phyloP scores from a whole-genome alignment of 2,113 vertebrate genomes.

The Charadrius vociferus region DNA sequence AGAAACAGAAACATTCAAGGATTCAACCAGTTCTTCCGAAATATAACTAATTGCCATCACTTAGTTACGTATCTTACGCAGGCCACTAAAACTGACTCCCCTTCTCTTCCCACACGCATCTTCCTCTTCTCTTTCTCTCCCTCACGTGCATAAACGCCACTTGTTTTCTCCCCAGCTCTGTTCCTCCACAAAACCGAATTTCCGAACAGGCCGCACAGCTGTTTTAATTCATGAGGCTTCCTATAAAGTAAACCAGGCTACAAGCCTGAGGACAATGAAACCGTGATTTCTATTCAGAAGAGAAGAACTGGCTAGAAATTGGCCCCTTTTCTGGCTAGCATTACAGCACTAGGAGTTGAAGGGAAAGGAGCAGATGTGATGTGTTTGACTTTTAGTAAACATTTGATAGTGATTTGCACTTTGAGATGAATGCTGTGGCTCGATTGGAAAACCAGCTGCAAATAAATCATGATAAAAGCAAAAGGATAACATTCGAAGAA shows the following conservation, averaged over 20 bases:
- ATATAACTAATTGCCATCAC: not conserved
- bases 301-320: conserved; percentile 35
- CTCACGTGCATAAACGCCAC: not conserved
- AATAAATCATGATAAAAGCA: conserved; percentile 39
- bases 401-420: conserved; percentile 54
- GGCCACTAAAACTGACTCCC: not conserved
- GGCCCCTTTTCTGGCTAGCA: conserved; percentile 32
- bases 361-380: conserved; percentile 43
- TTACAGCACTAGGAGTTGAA: not conserved
- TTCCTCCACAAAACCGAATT: not conserved
- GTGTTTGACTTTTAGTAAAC: conserved; percentile 51
- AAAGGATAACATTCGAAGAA: conserved; percentile 12
- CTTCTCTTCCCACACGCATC: not conserved
- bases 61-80: not conserved
- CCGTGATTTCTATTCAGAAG: conserved; percentile 28
- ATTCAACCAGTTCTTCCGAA: not conserved
- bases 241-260: conserved; percentile 43
- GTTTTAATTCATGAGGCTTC: conserved; percentile 44
- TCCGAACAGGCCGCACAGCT: not conserved
- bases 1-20: not conserved
- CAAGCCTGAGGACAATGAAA: conserved; percentile 52
- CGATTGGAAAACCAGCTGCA: conserved; percentile 8
- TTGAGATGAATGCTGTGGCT: not conserved
- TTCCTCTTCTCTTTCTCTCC: not conserved
- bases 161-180: not conserved